phyloP scores from a whole-genome alignment of 2,888 invertebrate genomes.

The Mythimna impura region DNA sequence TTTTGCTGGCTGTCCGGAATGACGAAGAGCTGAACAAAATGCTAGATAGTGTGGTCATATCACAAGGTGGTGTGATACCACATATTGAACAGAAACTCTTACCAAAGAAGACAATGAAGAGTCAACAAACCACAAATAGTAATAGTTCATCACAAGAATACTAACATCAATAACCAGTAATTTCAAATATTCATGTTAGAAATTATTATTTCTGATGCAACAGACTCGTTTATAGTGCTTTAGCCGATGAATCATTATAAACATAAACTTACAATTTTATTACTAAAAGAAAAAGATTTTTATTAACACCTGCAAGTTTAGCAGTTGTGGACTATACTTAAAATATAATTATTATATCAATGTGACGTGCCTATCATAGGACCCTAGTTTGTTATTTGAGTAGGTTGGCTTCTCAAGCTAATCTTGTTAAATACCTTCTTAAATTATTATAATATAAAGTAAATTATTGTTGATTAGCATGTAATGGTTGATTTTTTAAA shows the following conservation, averaged over 20 bases:
- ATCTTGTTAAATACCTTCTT: slow-evolving; percentile 16
- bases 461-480: slow-evolving; percentile 17
- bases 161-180: slow-evolving; percentile 41
- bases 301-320: background rate
- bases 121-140: slow-evolving; percentile 27
- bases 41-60: slow-evolving; percentile 94
- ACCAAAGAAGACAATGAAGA: slow-evolving; percentile 91
- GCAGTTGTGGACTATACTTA: background rate
- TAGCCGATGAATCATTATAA: background rate
- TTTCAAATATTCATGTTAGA: background rate
- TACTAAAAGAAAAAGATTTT: background rate
- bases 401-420: slow-evolving; percentile 28
- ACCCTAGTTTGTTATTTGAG: background rate
- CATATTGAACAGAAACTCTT: slow-evolving; percentile 94
- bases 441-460: slow-evolving; percentile 13
- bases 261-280: background rate
- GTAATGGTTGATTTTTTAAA: slow-evolving; percentile 5
- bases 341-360: no score
- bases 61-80: slow-evolving; percentile 96
- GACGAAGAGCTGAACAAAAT: slow-evolving; percentile 96
- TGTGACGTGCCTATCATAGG: background rate
- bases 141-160: slow-evolving; percentile 73
- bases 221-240: background rate
- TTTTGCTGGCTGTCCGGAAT: slow-evolving; percentile 94
- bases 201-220: background rate